Evolutionary conservation across 64 coral and sea anemone genomes (phyloP).

Genomic region (Porites australiensis): DNA sequence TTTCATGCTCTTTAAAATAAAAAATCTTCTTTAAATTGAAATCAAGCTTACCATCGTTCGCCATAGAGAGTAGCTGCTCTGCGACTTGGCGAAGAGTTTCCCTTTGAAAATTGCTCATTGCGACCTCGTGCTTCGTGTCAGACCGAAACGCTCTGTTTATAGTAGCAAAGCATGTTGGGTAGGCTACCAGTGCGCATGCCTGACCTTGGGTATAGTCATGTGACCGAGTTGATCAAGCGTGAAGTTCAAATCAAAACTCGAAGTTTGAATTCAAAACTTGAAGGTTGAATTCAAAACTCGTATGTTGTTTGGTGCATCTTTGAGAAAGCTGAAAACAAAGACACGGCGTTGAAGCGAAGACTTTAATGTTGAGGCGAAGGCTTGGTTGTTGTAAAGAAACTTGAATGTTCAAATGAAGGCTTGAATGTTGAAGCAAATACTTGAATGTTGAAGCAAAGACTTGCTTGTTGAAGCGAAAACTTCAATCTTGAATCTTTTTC

Average conservation of each 20-base stretch:
- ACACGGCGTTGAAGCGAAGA: too few species aligned
- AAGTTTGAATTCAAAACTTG: not conserved
- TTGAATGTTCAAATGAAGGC: not conserved
- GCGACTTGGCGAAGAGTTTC: conserved; percentile 55
- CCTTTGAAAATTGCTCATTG: conserved; percentile 47
- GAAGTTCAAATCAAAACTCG: conserved; percentile 22
- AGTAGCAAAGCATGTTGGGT: not conserved
- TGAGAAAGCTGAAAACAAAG: too few species aligned
- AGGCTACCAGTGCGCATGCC: conserved; percentile 1
- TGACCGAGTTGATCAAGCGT: not conserved
- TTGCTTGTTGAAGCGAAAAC: too few species aligned
- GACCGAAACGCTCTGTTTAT: not conserved
- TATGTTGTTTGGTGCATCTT: too few species aligned
- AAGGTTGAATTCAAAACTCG: not conserved
- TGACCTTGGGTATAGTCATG: too few species aligned
- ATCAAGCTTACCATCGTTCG: conserved; percentile 55
- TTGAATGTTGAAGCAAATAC: conserved; percentile 6
- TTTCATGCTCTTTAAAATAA: too few species aligned
- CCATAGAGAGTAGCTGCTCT: conserved; percentile 68
- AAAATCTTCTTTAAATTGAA: too few species aligned
- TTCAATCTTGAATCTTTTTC: too few species aligned
- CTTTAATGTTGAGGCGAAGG: too few species aligned
- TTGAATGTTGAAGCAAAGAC: too few species aligned
- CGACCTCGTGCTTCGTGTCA: too few species aligned
- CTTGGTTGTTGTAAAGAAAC: not conserved